Percentiles rank a stretch among this genome's conserved stretches.
Conservation (phyloP, 92 coral and sea anemone genomes). For the Bergia puertoricense region DNA sequence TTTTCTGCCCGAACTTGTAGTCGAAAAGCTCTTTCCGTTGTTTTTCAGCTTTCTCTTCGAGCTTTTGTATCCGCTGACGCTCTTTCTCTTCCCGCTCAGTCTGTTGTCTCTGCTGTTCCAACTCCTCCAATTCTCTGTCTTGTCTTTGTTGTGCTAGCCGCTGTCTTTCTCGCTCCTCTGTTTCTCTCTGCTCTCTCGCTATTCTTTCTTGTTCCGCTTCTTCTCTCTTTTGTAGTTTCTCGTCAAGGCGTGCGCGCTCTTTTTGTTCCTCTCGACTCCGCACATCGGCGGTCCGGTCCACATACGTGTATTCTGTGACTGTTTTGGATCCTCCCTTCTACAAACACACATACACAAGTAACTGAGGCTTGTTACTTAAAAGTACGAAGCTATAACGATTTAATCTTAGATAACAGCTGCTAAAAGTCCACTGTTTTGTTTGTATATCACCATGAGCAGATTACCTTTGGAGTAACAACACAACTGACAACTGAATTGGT, state of each 20-base stretch:
- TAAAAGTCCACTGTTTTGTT: no score
- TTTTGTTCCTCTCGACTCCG: slow-evolving; percentile 40
- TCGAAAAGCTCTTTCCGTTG: slow-evolving; percentile 46
- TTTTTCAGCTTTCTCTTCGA: slow-evolving; percentile 46
- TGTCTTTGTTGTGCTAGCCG: slow-evolving; percentile 25
- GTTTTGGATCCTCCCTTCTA: background rate
- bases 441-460: no score
- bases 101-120: slow-evolving; percentile 29
- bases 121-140: slow-evolving; percentile 9
- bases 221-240: slow-evolving; percentile 5
- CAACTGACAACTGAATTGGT: no score
- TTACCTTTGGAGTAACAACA: no score
- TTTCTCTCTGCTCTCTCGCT: slow-evolving; percentile 13
- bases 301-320: slow-evolving; percentile 52
- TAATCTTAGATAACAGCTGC: no score
- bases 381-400: no score
- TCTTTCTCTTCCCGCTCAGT: slow-evolving; percentile 31
- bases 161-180: slow-evolving; percentile 35
- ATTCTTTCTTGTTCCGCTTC: slow-evolving; percentile 20
- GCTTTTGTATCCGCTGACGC: slow-evolving; percentile 19
- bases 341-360: background rate
- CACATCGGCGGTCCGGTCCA: slow-evolving; percentile 47
- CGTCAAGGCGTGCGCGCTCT: slow-evolving; percentile 30
- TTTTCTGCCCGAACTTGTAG: slow-evolving; percentile 59
- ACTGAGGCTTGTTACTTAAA: no score